Percentiles rank a stretch among this genome's conserved stretches.
These are phyloP conservation scores for Urocynchramus pylzowi DNA, from an alignment of 2,113 vertebrate species.

Conservation along the genomic window DNA sequence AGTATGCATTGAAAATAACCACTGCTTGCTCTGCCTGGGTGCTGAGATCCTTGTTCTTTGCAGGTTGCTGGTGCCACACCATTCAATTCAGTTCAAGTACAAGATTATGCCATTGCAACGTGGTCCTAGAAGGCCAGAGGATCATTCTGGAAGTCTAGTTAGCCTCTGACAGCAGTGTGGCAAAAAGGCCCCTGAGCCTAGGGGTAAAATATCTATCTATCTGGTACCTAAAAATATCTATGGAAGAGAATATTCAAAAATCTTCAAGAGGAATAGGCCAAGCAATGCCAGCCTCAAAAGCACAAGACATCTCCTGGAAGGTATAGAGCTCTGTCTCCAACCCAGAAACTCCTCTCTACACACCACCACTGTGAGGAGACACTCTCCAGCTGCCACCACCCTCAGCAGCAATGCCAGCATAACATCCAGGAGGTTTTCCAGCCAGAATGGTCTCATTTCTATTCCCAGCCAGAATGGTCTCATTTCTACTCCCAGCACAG, in stretches of 20 bases:
- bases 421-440: background rate
- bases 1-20: background rate
- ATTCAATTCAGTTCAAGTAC: background rate
- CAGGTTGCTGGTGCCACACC: background rate
- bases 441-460: background rate
- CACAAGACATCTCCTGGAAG: background rate
- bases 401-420: background rate
- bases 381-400: fast-evolving
- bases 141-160: background rate
- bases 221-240: background rate
- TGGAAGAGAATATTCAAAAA: background rate
- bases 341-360: background rate
- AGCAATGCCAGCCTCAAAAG: background rate
- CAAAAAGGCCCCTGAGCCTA: background rate
- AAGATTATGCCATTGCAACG: background rate
- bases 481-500: background rate
- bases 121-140: background rate
- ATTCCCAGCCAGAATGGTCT: background rate
- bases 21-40: background rate
- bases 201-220: too few relatives aligned
- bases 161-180: background rate
- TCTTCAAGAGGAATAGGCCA: background rate
- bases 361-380: background rate
- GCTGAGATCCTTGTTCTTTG: background rate
- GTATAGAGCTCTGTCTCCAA: background rate